A percentile compares a stretch with the other conserved stretches of the same genome.
phyloP scores from a whole-genome alignment of 2,797 vertebrate species.

The Rhinogobio ventralis region DNA sequence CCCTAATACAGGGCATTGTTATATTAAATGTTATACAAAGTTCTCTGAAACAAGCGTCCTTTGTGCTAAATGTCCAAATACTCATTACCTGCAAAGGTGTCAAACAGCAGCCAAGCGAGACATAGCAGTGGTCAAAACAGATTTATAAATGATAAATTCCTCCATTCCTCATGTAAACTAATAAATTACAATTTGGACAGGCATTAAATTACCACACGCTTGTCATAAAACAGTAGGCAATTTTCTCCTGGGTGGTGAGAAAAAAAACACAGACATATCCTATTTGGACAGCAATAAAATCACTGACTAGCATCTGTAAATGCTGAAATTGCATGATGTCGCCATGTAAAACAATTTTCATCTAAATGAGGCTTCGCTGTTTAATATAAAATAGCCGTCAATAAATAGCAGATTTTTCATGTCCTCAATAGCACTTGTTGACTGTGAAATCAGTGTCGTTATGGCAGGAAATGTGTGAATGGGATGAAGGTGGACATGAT shows the following conservation, averaged over 20 bases:
- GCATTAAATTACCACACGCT: neutral
- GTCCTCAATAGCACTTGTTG: constrained; percentile 35
- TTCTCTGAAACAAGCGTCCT: neutral
- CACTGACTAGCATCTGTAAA: neutral
- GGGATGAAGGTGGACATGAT: neutral
- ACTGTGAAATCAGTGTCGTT: constrained; percentile 46
- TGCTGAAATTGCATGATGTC: neutral
- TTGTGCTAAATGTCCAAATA: constrained; percentile 14
- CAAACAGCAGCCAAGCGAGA: neutral
- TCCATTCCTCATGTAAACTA: neutral
- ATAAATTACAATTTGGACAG: neutral
- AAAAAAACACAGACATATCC: neutral
- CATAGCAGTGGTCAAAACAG: neutral
- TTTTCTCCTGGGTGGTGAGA: neutral
- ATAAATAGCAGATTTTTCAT: constrained; percentile 14
- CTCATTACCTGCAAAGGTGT: neutral
- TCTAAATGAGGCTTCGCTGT: neutral
- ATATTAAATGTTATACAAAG: neutral
- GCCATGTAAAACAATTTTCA: neutral
- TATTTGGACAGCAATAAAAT: constrained; percentile 5
- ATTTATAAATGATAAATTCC: neutral
- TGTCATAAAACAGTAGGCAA: constrained; percentile 27
- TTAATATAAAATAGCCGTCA: constrained; percentile 60
- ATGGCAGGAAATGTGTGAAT: constrained; percentile 25
- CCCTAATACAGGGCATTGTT: neutral